These are phyloP conservation scores for Centropus bengalensis DNA, from an alignment of 2,113 vertebrate species.

Conservation along the genomic window DNA sequence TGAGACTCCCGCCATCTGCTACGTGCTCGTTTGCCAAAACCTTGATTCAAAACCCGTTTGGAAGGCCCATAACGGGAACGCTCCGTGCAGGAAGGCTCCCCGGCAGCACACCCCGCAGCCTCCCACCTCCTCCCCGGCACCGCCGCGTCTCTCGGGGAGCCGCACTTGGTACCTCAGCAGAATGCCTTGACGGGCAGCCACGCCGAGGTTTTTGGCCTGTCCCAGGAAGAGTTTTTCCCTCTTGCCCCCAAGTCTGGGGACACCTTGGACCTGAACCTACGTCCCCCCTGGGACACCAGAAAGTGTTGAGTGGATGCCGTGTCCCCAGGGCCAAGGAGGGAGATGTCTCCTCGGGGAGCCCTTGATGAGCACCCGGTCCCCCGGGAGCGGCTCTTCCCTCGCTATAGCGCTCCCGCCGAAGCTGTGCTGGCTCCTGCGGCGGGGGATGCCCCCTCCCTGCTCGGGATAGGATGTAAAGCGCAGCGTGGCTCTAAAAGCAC, in stretches of 20 bases:
- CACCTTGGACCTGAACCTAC: background rate
- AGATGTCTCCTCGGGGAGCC: background rate
- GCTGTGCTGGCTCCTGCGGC: background rate
- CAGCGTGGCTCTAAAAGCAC: no score
- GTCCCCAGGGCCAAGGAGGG: background rate
- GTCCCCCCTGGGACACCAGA: background rate
- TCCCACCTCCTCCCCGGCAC: background rate
- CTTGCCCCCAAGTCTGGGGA: background rate
- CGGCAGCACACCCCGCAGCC: background rate
- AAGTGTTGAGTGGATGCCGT: background rate
- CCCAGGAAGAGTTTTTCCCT: background rate
- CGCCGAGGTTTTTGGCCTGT: background rate
- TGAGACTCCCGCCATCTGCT: background rate
- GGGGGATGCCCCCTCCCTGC: no score
- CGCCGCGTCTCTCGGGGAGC: background rate
- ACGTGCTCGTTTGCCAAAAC: background rate
- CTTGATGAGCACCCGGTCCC: background rate
- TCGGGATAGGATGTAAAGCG: no score
- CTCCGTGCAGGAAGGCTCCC: background rate
- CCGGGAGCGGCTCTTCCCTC: background rate
- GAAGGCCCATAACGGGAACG: background rate
- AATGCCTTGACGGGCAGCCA: no score
- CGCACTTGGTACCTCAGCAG: background rate
- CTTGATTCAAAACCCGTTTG: no score
- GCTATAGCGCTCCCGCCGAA: background rate